Conservation (phyloP, 2,113 vertebrate species). For the Otis tarda region DNA sequence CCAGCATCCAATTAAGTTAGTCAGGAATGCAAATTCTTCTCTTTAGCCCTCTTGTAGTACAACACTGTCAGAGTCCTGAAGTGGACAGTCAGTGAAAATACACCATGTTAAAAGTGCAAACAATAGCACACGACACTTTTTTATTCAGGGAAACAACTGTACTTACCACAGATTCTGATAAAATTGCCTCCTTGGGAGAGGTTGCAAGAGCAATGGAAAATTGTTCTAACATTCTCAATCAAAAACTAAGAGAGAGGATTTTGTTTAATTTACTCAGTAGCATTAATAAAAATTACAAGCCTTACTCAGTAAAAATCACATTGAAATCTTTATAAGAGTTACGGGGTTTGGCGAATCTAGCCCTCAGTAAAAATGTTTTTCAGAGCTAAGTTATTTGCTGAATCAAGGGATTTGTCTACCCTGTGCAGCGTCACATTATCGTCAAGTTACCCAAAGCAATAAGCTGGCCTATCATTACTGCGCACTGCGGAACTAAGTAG, state of each 20-base stretch:
- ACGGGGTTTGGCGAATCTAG: not conserved
- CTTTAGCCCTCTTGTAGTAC: not conserved
- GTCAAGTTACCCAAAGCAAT: not conserved
- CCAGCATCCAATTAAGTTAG: not conserved
- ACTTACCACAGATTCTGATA: not conserved
- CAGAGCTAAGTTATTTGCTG: not conserved
- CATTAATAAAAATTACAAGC: not conserved
- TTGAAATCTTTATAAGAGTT: not conserved
- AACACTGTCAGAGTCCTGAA: not conserved
- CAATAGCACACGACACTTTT: not conserved
- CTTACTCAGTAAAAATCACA: not conserved
- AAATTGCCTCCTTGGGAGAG: not conserved
- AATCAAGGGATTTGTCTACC: not conserved
- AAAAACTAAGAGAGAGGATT: not conserved
- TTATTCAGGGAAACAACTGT: not conserved
- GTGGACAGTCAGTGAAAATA: not conserved
- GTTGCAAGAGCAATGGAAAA: not conserved
- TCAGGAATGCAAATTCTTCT: not conserved
- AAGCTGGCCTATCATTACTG: not conserved
- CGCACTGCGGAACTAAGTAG: not conserved
- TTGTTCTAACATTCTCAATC: not conserved
- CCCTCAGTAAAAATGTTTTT: not conserved
- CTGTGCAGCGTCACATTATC: fast-evolving
- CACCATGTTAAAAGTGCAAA: not conserved
- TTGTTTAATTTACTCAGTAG: not conserved